Percentiles rank a stretch among this genome's conserved stretches.
Evolutionary conservation across 2,113 vertebrate genomes (phyloP).

Genomic region (Bettongia penicillata): DNA sequence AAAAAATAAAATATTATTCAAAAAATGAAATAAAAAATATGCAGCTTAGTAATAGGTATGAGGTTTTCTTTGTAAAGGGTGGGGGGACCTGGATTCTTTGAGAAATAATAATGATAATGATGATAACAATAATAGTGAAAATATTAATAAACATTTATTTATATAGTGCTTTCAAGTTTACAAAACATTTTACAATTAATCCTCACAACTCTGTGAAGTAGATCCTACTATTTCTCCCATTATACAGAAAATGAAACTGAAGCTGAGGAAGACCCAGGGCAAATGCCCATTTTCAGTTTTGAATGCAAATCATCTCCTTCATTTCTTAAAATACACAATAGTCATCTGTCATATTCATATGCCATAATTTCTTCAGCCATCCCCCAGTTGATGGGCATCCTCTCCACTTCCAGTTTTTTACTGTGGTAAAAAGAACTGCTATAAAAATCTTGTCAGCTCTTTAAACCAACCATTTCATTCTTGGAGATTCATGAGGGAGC

Average conservation of each 20-base stretch:
- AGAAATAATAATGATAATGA: neutral
- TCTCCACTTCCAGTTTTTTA: neutral
- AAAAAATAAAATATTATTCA: neutral
- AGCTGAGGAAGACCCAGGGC: neutral
- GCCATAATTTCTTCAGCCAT: neutral
- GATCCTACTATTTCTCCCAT: neutral
- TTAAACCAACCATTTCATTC: neutral
- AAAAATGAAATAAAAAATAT: neutral
- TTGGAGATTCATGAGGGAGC: neutral
- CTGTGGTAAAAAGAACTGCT: neutral
- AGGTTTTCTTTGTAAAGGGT: neutral
- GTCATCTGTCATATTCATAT: neutral
- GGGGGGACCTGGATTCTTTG: neutral
- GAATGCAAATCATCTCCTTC: neutral
- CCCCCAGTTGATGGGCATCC: neutral
- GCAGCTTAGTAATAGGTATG: neutral
- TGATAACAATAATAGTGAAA: neutral
- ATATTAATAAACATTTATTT: neutral
- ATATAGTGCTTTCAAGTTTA: neutral
- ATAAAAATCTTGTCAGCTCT: neutral
- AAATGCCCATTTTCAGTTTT: neutral
- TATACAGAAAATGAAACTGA: neutral
- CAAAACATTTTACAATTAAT: neutral
- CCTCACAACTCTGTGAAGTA: neutral
- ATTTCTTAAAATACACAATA: neutral